phyloP scores from a whole-genome alignment of 2,888 invertebrate genomes.

The Cloeon dipterum region DNA sequence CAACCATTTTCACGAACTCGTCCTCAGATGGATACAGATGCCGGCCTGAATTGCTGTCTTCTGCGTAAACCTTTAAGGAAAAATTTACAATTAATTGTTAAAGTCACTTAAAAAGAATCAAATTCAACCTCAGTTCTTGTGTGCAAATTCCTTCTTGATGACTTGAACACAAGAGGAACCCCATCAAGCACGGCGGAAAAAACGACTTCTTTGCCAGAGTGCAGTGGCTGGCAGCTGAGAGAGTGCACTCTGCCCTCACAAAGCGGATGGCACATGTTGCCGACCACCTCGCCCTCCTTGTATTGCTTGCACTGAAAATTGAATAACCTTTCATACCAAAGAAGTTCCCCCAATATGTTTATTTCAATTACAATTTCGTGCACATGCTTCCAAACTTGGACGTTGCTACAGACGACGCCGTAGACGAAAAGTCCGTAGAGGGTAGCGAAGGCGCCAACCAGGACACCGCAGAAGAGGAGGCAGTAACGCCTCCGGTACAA shows the following conservation, averaged over 20 bases:
- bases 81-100: too few species aligned
- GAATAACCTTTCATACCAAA: background rate
- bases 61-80: too few species aligned
- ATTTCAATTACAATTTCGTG: background rate
- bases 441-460: too few species aligned
- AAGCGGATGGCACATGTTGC: background rate
- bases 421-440: too few species aligned
- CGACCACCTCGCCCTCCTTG: background rate
- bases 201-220: conserved; percentile 33
- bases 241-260: conserved; percentile 22
- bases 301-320: background rate
- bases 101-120: too few species aligned
- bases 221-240: conserved; percentile 32
- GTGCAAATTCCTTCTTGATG: conserved; percentile 10
- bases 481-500: too few species aligned
- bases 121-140: too few species aligned
- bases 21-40: conserved; percentile 26
- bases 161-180: background rate
- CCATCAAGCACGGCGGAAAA: conserved; percentile 23
- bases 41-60: too few species aligned
- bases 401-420: conserved; percentile 1
- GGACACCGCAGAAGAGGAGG: too few species aligned
- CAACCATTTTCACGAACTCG: conserved; percentile 26
- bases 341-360: background rate
- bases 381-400: background rate